phyloP scores from a whole-genome alignment of 64 coral and sea anemone species.

The Porites australiensis region DNA sequence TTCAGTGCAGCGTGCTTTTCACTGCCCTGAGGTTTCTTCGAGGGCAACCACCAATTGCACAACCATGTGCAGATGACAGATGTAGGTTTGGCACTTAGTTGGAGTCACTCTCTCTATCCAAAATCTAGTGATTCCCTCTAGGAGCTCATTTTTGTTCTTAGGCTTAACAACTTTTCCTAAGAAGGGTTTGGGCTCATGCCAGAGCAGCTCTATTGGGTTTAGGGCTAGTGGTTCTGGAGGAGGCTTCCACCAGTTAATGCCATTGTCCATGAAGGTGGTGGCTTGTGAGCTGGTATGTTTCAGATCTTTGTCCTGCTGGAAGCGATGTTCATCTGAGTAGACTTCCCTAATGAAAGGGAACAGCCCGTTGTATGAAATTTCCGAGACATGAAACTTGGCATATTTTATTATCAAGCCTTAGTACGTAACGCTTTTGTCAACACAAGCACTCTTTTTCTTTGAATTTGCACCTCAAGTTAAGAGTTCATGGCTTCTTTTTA shows the following conservation, averaged over 20 bases:
- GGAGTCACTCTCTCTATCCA: slow-evolving; percentile 17
- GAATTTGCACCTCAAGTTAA: too few species aligned
- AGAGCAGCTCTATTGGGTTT: slow-evolving; percentile 29
- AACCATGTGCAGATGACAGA: slow-evolving; percentile 26
- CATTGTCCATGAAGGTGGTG: slow-evolving; percentile 6
- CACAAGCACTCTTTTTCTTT: too few species aligned
- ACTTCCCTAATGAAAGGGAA: too few species aligned
- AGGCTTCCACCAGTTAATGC: slow-evolving; percentile 23
- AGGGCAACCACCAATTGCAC: background rate
- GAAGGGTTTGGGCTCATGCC: slow-evolving; percentile 30
- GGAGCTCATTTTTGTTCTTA: slow-evolving; percentile 5
- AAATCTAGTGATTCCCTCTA: slow-evolving; percentile 9
- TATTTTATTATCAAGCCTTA: too few species aligned
- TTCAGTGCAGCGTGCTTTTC: too few species aligned
- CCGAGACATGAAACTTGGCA: too few species aligned
- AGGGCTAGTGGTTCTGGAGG: slow-evolving; percentile 12
- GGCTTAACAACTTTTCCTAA: slow-evolving; percentile 1
- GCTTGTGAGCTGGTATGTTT: slow-evolving; percentile 16
- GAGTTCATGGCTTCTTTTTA: too few species aligned
- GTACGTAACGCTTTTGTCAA: too few species aligned
- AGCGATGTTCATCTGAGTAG: background rate
- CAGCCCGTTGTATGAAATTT: too few species aligned
- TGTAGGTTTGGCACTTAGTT: slow-evolving; percentile 12
- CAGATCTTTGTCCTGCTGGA: slow-evolving; percentile 20
- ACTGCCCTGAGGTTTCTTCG: background rate